Base-by-base conservation (phyloP, 1,140 invertebrate species). In the Caerostris darwini region DNA sequence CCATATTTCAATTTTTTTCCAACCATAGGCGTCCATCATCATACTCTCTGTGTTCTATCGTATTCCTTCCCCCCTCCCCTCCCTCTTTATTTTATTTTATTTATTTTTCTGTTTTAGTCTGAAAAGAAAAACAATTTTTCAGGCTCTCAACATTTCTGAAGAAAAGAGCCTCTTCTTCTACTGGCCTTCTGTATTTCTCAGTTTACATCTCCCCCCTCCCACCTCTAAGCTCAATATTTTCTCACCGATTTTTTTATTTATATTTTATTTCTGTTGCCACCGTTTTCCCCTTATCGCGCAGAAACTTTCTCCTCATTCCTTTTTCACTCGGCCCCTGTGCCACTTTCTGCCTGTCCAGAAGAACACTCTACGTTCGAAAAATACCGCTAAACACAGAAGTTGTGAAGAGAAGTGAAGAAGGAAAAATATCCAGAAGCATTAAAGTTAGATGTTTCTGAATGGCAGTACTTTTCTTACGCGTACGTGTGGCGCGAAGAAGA, bases 11-110 rank as follows among this genome's bases (percentile, higher is more conserved):
- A 58, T 90, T 82, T 71, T 89, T 89, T 64, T 69, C 71, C 87
- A 57, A 89, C 87, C 50, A 8, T 56, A 53, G 85, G 58, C 69
- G 89, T 90, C 71, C 57, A 54, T 90, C 89, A 90, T 90, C 89
- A 90, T 90, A 81, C 67, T 34, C 81, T 90, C 89, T 90, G 89
- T 90, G 89, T 90, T 90, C 89, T 81, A 90, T 90, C 89, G 81
- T 50, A 6, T 53, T 54, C 14, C 10, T 14, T 50, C 14, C 34
- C 7, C 58, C 12, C 19, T 86, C 34, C 59, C 50, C 83, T n/a
- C 61, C 61, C 61, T 7, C 69, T 64, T 88, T 34, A 8, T 58
- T 54, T 54, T 86, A 19, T 7, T 50, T 14, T 81, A 34, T 64
- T 54, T 85, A 7, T 82, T 54, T 59, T 67, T 67, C 19, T 92